phyloP scores from a whole-genome alignment of 1,140 invertebrate genomes.

The Tyrophagus putrescentiae region DNA sequence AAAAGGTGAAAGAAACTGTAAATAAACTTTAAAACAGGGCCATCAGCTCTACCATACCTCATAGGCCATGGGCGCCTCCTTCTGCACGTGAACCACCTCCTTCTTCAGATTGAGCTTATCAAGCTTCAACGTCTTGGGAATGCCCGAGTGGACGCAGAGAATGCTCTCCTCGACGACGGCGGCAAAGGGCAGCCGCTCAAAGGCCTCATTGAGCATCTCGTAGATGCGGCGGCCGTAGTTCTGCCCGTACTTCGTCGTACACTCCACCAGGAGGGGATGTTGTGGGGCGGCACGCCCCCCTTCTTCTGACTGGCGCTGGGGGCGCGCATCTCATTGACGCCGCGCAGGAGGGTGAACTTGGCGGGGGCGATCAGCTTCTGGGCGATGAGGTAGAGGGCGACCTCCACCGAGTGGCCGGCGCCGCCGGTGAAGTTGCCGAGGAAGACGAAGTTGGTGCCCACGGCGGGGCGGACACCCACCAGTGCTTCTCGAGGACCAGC shows the following conservation, averaged over 20 bases:
- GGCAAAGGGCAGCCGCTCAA: slow-evolving; percentile 54
- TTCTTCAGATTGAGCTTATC: no score
- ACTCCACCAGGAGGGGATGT: slow-evolving; percentile 47
- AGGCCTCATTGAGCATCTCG: slow-evolving; percentile 50
- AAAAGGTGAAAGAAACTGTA: no score
- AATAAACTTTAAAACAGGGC: no score
- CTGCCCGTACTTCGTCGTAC: slow-evolving; percentile 49
- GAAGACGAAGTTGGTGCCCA: slow-evolving; percentile 41
- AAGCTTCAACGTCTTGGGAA: slow-evolving; percentile 38
- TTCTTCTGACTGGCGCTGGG: not conserved
- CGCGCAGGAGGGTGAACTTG: not conserved
- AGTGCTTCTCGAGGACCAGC: slow-evolving; percentile 43
- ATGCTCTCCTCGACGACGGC: slow-evolving; percentile 54
- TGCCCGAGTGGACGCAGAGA: slow-evolving; percentile 58
- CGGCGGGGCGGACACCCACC: slow-evolving; percentile 43
- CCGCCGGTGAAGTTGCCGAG: slow-evolving; percentile 53
- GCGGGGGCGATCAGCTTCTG: not conserved
- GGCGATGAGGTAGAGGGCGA: not conserved
- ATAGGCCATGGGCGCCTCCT: no score
- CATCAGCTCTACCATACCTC: no score
- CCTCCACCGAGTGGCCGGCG: no score
- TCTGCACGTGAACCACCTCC: no score
- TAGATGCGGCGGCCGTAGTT: slow-evolving; percentile 44
- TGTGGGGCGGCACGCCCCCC: no score
- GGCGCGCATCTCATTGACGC: not conserved